Conservation (phyloP, 2,797 vertebrate genomes). For the Catostomus latipinnis region DNA sequence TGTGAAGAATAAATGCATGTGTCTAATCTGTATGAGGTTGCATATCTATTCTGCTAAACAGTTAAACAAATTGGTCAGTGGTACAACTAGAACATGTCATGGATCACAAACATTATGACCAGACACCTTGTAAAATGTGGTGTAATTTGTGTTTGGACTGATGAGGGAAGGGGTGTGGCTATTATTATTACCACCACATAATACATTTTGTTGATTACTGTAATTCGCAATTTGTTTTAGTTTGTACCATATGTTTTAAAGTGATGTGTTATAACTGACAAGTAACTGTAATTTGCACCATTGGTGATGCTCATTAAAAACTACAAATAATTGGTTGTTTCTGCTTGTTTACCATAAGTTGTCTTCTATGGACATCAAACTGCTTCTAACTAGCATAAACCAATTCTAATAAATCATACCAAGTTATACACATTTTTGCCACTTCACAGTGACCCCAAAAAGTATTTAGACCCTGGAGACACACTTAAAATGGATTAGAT, state of each 20-base stretch:
- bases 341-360: background rate
- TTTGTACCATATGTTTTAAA: slow-evolving; percentile 14
- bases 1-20: background rate
- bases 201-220: slow-evolving; percentile 7
- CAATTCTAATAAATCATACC: too few relatives aligned
- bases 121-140: background rate
- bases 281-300: background rate
- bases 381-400: too few relatives aligned
- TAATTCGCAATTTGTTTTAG: slow-evolving; percentile 6
- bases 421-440: too few relatives aligned
- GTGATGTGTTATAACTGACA: background rate
- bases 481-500: too few relatives aligned
- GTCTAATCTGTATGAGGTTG: background rate
- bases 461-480: too few relatives aligned
- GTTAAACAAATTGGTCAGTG: background rate
- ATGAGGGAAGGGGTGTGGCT: background rate
- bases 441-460: too few relatives aligned
- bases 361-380: background rate
- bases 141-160: background rate
- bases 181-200: background rate
- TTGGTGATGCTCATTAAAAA: slow-evolving; percentile 8
- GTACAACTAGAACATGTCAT: background rate
- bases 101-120: background rate
- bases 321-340: slow-evolving; percentile 5
- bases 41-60: background rate